Evolutionary conservation across 2,888 invertebrate genomes (phyloP), one percentile per base, ranked within the genome.

Genomic region (Caenorhabditis japonica): DNA sequence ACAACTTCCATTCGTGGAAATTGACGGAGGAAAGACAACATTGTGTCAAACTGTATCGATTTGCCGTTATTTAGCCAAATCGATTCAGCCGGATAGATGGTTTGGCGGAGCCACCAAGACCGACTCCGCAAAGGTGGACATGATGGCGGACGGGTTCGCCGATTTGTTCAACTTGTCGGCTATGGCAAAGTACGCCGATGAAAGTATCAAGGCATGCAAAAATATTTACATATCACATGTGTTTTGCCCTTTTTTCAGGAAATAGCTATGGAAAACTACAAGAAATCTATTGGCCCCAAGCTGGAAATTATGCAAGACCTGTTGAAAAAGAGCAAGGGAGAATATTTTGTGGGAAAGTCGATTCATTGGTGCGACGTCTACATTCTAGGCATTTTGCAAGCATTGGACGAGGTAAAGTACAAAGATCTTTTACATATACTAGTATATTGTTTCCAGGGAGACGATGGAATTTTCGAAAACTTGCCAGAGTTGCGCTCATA

Each of bases 21-120:
- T 76, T 19, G 76, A 76, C 51, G 72, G 72, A 13, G 76, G 76
- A 1, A 76, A 76, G 38, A 59, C 60, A 3, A 55, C 43, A n/a
- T 43, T 76, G 10, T 72, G 69, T 34, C 76, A 76, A 33, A 72
- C 76, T n/a, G 47, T 66, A 10, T 55, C 76, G n/a, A 73, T 76
- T 17, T 71, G 71, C 19, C 58, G 76, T n/a, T 76, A 76, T 36
- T 12, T 76, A 44, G 76, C 61, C 19, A 76, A 76, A 46, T 72
- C 72, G 1, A 23, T 76, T 15, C 43, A 76, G 17, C 72, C 76
- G 15, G 76, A 75, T 3, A 52, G 44, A 30, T 75, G 76, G 69
- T 69, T 76, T 23, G 76, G 70, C n/a, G 76, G 76, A 10, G 71
- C 71, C 33, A 76, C 76, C 0, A 71, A 71, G 34, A 72, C 71